Base-by-base conservation (phyloP, 2,113 vertebrate genomes). In the Vombatus ursinus region DNA sequence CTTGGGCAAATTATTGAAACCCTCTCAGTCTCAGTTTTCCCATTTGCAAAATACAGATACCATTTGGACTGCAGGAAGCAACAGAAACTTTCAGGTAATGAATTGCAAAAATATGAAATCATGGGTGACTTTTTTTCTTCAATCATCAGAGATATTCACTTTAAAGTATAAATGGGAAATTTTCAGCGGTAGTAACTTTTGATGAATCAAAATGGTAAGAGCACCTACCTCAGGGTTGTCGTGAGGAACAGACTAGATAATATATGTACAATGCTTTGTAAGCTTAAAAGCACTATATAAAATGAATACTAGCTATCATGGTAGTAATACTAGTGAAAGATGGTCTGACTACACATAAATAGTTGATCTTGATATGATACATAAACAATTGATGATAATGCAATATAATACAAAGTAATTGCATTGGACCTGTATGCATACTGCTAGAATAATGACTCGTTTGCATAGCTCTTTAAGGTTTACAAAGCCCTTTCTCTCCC, bases 61-160 rank as follows among this genome's bases (percentile, higher is more conserved):
- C 23, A 90, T 50, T 50, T 48, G 89, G 8, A 47, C 24, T 25
- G 24, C 28, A 57, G 54, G 92, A 95, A 94, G 50, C 54, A 94
- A 47, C 37, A 25, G 84, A 54, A 95, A 54, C 49, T 77, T 92
- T 93, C 91, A 93, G 95, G 3, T 84, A 92, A 97, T 91, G 51
- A 61, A 93, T 3, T 47, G 0, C 0, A 94, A 96, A 91, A 94
- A 68, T 96, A 92, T 54, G 95, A 96, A 97, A 50, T 97, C 95
- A 95, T n/a, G 92, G 54, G 51, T 94, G 51, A 52, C 52, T 89
- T 95, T 92, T 96, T 94, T 97, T 97, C 95, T 93, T 97, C 50
- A 95, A 31, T 92, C 93, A 89, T 96, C 77, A 96, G 61, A 97
- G 97, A 96, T 92, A 96, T 97, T 97, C 93, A 97, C 96, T 50